Conservation (phyloP, 1,140 invertebrate genomes). For the Tetramorium simillimum region DNA sequence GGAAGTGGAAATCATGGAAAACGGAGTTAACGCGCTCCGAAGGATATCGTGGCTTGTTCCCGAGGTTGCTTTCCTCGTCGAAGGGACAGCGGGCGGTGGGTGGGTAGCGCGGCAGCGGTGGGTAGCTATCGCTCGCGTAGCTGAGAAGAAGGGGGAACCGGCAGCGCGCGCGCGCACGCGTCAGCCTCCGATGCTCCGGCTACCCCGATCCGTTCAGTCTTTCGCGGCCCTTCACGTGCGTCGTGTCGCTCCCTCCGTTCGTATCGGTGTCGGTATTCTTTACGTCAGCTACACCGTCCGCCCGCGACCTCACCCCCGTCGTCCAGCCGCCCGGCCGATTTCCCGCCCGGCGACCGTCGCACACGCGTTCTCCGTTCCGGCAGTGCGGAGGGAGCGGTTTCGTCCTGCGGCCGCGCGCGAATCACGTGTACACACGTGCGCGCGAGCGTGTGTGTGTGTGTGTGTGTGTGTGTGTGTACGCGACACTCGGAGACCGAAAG, state of each 20-base stretch:
- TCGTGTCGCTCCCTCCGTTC: slow-evolving; percentile 53
- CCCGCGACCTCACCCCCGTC: neutral
- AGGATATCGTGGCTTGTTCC: slow-evolving; percentile 54
- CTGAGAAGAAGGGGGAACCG: slow-evolving; percentile 35
- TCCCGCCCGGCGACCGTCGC: neutral
- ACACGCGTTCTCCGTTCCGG: neutral
- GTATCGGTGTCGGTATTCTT: neutral
- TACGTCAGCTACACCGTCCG: neutral
- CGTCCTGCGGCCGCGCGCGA: neutral
- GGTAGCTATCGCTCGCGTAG: neutral
- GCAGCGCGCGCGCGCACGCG: slow-evolving; percentile 64
- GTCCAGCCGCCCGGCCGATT: neutral
- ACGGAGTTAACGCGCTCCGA: slow-evolving; percentile 8
- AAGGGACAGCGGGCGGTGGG: slow-evolving; percentile 53
- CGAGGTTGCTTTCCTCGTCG: slow-evolving; percentile 41
- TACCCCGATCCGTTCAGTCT: slow-evolving; percentile 72
- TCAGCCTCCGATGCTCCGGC: slow-evolving; percentile 64
- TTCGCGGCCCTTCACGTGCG: slow-evolving; percentile 72
- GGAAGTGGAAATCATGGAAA: slow-evolving; percentile 51
- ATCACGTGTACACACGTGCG: slow-evolving; percentile 13
- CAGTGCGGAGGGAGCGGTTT: neutral
- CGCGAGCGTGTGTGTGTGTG: neutral
- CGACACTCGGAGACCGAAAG: neutral
- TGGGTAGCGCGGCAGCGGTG: neutral
- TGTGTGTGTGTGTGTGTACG: neutral